Base-by-base conservation (phyloP, 1,140 invertebrate species). In the Brachionus koreanus region DNA sequence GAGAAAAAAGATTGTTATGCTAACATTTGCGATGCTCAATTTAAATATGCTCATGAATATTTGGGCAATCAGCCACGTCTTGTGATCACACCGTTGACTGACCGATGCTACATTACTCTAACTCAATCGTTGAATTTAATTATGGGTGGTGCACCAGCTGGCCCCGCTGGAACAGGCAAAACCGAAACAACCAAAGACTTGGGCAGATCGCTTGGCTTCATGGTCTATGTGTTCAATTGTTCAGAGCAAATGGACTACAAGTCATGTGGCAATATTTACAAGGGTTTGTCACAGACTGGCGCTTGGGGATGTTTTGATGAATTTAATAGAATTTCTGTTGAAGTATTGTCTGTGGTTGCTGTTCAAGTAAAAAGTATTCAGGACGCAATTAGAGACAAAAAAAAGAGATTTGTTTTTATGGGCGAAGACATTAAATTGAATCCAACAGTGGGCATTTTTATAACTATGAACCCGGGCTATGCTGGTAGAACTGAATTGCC, bases 251-350 rank as follows among this genome's bases (percentile, higher is more conserved):
- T 98, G 96, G 95, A 97, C 88, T 98, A 97, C 87, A 95, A 94
- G 91, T 97, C 94, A 19, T 95, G 95, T 86, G 96, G 95, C 33
- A 97, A 97, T 86, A 97, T 98, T 86, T 97, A 96, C 88, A 97
- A 98, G 91, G 96, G 96, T 12, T 88, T 98, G 52, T 95, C 96
- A 0, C 96, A 98, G 89, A 97, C 95, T 3, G 96, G 96, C 9
- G 94, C 95, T 49, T 98, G 95, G 95, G 95, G 96, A 16, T 98
- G 96, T 88, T 98, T 98, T 89, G 96, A 98, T 88, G 96, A 98
- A 87, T 98, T 98, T 87, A 98, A 98, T 87, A 91, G 96, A 85
- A 98, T 98, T 85, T 95, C 95, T 0, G 95, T 98, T 0, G 95
- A 98, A 90, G 96, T 98, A 1, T 89, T 98, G 9, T 98, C 96